Evolutionary conservation across 2,797 vertebrate species (phyloP).

Genomic region (Hirundo rustica): DNA sequence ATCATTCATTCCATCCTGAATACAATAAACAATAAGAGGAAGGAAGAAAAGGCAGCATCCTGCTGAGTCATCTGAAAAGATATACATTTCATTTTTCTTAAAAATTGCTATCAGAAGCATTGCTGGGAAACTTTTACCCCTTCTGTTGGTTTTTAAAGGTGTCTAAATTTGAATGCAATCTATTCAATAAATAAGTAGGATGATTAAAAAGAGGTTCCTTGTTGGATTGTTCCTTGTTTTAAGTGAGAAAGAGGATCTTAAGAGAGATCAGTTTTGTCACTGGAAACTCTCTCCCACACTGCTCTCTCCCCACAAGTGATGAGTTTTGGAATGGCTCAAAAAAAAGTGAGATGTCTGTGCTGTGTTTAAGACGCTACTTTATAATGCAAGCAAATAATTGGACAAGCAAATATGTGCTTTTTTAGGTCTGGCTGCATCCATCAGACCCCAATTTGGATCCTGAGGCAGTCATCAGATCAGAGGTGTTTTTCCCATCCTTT

Average conservation of each 20-base stretch:
- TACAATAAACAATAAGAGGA: neutral
- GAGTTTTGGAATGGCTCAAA: neutral
- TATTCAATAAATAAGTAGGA: neutral
- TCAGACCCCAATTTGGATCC: neutral
- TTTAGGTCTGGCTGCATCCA: neutral
- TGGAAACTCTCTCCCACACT: neutral
- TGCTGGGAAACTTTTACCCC: neutral
- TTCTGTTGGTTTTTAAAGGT: neutral
- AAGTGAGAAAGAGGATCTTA: neutral
- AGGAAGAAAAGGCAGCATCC: neutral
- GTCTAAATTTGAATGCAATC: neutral
- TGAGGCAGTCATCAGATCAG: neutral
- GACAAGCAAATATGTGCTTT: neutral
- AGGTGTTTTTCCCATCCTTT: neutral
- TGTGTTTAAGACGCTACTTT: neutral
- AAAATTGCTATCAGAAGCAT: neutral
- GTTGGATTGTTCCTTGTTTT: neutral
- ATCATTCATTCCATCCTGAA: neutral
- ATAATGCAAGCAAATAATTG: neutral
- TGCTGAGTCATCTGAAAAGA: neutral
- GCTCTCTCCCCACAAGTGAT: neutral
- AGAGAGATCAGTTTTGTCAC: neutral
- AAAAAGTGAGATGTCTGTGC: rapidly evolving
- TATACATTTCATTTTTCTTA: neutral
- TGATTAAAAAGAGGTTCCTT: neutral